Conservation (phyloP, 1,140 invertebrate species). For the Drosophila pallidifrons region DNA sequence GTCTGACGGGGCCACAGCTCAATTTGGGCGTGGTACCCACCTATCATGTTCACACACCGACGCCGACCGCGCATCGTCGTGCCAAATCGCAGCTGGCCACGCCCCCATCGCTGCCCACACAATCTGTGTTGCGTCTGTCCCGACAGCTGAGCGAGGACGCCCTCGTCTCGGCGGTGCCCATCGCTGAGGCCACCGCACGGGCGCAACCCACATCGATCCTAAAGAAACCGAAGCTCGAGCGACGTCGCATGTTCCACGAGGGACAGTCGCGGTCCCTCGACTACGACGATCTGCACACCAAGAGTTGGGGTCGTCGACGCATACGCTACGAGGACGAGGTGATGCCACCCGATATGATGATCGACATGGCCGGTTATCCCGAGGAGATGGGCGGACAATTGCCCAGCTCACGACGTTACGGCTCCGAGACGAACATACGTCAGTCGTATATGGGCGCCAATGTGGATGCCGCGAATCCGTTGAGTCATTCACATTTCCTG, state of each 20-base stretch:
- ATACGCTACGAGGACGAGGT: constrained; percentile 82
- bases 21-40: constrained; percentile 78
- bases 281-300: constrained; percentile 81
- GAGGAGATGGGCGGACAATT: background rate
- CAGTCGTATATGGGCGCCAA: constrained; percentile 83
- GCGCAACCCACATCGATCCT: constrained; percentile 77
- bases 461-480: constrained; percentile 72
- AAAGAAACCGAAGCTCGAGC: constrained; percentile 79
- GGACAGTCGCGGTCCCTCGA: constrained; percentile 80
- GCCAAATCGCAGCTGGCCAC: constrained; percentile 66
- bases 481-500: constrained; percentile 84
- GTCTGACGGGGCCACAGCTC: constrained; percentile 69
- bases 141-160: constrained; percentile 80
- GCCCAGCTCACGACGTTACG: constrained; percentile 70
- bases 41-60: constrained; percentile 81
- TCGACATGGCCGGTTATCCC: constrained; percentile 37
- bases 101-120: constrained; percentile 72
- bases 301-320: constrained; percentile 78
- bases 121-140: constrained; percentile 76
- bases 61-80: constrained; percentile 77
- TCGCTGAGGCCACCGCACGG: constrained; percentile 63
- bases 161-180: constrained; percentile 73
- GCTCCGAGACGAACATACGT: constrained; percentile 81
- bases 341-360: constrained; percentile 10
- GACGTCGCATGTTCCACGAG: constrained; percentile 77